These are phyloP conservation scores for Pseudomyrmex pallidus DNA, from an alignment of 1,140 invertebrate species.

Conservation along the genomic window DNA sequence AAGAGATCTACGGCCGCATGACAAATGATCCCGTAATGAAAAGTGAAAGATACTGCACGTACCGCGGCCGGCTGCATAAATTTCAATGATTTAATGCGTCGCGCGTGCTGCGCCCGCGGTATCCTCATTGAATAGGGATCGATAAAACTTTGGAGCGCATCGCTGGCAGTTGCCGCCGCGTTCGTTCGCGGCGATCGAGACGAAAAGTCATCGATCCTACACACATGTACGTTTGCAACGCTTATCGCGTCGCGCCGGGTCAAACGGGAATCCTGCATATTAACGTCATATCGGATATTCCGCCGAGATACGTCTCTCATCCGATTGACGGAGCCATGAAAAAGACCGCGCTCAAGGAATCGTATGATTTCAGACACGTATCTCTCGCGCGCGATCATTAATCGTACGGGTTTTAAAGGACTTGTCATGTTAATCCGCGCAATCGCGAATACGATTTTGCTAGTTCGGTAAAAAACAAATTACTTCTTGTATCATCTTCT, in stretches of 20 bases:
- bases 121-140: constrained; percentile 83
- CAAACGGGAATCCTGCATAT: constrained; percentile 52
- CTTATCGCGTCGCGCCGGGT: constrained; percentile 51
- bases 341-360: constrained; percentile 42
- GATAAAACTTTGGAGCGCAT: constrained; percentile 77
- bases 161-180: constrained; percentile 20
- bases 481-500: no score
- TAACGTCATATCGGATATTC: constrained; percentile 59
- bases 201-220: constrained; percentile 73
- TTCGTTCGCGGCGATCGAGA: constrained; percentile 60
- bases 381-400: neutral
- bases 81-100: constrained; percentile 86
- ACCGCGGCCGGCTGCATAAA: constrained; percentile 82
- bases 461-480: no score
- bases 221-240: constrained; percentile 18
- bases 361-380: constrained; percentile 13
- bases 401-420: neutral
- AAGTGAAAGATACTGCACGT: constrained; percentile 85
- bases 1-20: constrained; percentile 85
- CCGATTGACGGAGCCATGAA: constrained; percentile 40
- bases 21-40: constrained; percentile 86
- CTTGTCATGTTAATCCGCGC: neutral
- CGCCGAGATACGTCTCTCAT: constrained; percentile 39
- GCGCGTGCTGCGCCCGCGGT: constrained; percentile 74
- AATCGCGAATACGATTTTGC: no score